Base-by-base conservation (phyloP, 1,140 invertebrate species). In the Zaprionus nigranus region DNA sequence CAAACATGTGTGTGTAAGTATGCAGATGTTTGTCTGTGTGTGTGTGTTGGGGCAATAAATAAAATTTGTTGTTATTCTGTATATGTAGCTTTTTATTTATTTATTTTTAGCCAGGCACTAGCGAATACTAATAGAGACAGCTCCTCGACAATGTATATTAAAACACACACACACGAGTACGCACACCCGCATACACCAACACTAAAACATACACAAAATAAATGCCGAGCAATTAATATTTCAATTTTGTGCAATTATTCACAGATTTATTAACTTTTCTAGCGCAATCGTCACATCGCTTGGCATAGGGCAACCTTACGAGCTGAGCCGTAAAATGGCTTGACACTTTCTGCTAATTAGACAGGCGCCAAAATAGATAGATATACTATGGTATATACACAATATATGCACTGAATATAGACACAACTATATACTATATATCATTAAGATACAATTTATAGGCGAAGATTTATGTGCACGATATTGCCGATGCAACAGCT, bases 21-120 rank as follows among this genome's bases (percentile, higher is more conserved):
- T 88, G 69, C n/a, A 24, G 11, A 26, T 7, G 13, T n/a, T 26
- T 51, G 26, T 13, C 15, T 46, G 78, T 66, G 46, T 77, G 46
- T 77, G 68, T 83, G 66, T 81, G 69, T 88, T 88, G 70, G 71
- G 85, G 85, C 85, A 88, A 88, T 88, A 88, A 88, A 88, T 88
- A 90, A 88, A 88, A 90, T 73, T 88, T 88, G 84, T 90, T 88
- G 84, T 88, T 88, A 84, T 81, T 79, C 70, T 38, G 43, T 61
- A 71, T 82, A 80, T 70, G 64, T 75, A 60, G 49, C 61, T 83
- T 81, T 85, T 77, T 86, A 82, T 77, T 66, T 79, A 72, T 75
- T 74, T 88, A 88, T 90, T 88, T 88, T 84, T 88, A 90, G 84
- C 81, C 67, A 88, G 84, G 81, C 74, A 90, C 79, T 90, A 82